Base-by-base conservation (phyloP, 2,113 vertebrate species). In the Eidolon helvum region DNA sequence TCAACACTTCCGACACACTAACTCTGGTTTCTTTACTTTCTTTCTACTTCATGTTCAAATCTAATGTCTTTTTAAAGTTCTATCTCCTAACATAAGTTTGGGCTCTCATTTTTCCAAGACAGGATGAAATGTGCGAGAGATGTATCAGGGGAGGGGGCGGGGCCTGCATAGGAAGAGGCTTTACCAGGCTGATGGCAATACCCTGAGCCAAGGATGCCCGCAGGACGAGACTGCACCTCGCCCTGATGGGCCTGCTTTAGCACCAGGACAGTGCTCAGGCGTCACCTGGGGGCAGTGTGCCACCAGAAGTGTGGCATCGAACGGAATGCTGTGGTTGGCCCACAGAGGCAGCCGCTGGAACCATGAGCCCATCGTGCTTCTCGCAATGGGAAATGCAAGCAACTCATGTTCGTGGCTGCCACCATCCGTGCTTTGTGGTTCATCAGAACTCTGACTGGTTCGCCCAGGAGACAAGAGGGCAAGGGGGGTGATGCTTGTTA, bases 351-450 rank as follows among this genome's bases (percentile, higher is more conserved):
- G 26, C 55, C n/a, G 2, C 43, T 63, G 26, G 55, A 26, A 12
- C 45, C 26, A 18, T 26, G 10, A 65, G n/a, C 57, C 0, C 1
- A 63, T 26, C 12, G 0, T 12, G 43, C 26, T 22, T 53, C n/a
- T 72, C 22, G 40, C 68, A 33, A 10, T 65, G 43, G 26, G 55
- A 61, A 63, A 48, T 24, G 15, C 15, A 11, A 72, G 40, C 40
- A 50, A 24, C 8, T 33, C 26, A 24, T 61, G 61, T 28, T 43
- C 40, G 7, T 18, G 66, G 40, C 53, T 2, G 24, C 66, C 50
- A 48, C 18, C 22, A 24, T 30, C 33, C 18, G 10, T 1, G 24
- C 53, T 53, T 35, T 50, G 11, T 57, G 40, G 59, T 5, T 61
- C 50, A 48, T 91, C 43, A 33, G 78, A 83, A 72, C 15, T 30